Percentiles rank a stretch among this genome's conserved stretches.
Evolutionary conservation across 1,140 invertebrate species (phyloP).

Genomic region (Dolichoris vasculosae): DNA sequence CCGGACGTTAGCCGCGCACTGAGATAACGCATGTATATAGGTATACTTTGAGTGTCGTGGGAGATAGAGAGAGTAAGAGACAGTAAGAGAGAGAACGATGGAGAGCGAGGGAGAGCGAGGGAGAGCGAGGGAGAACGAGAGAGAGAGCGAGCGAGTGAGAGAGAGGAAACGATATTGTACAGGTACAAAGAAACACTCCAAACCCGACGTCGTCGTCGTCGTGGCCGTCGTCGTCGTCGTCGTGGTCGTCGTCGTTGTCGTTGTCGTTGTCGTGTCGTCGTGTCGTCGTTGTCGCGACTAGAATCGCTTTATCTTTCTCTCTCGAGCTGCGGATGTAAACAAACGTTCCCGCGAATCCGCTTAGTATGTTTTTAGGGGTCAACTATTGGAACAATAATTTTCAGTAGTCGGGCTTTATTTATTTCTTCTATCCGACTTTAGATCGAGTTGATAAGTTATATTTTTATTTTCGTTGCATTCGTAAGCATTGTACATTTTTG

Average conservation of each 20-base stretch:
- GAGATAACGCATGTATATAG: conserved; percentile 6
- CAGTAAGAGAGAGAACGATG: neutral
- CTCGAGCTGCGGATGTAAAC: conserved; percentile 41
- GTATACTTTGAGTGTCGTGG: neutral
- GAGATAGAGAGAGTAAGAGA: neutral
- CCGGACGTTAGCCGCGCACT: conserved; percentile 25
- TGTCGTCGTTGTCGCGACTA: neutral
- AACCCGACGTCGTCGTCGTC: neutral
- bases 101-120: neutral
- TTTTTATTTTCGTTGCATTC: conserved; percentile 18
- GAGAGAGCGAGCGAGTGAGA: neutral
- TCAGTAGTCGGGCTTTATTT: conserved; percentile 1
- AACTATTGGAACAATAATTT: conserved; percentile 25
- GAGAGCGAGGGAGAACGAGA: neutral
- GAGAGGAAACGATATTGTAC: neutral
- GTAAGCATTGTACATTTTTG: neutral
- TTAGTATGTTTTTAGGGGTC: conserved; percentile 44
- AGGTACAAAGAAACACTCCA: conserved; percentile 9
- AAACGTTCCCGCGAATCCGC: conserved; percentile 37
- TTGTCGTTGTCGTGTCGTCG: too few relatives aligned
- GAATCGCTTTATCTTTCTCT: conserved; percentile 5
- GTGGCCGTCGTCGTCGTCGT: neutral
- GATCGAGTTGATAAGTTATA: neutral
- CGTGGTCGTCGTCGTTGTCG: too few relatives aligned
- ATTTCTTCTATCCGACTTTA: neutral